phyloP scores from a whole-genome alignment of 2,888 invertebrate species.

The Tinea pellionella region DNA sequence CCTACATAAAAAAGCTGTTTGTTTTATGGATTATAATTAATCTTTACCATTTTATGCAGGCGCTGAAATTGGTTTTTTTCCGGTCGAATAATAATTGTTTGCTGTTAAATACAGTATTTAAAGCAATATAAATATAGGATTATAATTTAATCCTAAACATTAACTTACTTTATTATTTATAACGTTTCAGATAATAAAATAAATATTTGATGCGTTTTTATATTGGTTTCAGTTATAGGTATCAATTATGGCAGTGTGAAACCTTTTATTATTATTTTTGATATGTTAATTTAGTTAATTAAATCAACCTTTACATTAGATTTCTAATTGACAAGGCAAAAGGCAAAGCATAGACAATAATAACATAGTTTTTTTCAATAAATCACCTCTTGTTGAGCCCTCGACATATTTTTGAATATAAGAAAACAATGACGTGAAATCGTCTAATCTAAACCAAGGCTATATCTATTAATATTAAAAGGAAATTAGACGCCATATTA shows the following conservation, averaged over 20 bases:
- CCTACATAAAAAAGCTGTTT: neutral
- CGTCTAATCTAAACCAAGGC: constrained; percentile 53
- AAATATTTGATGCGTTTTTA: no score
- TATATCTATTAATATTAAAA: constrained; percentile 33
- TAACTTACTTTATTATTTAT: no score
- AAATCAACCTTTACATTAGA: neutral
- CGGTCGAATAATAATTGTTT: no score
- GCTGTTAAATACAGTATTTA: no score
- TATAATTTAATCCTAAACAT: no score
- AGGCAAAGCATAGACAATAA: neutral
- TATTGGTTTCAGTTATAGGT: no score
- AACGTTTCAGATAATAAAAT: no score
- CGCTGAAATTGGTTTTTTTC: neutral
- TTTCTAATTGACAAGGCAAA: constrained; percentile 5
- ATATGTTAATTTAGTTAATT: neutral
- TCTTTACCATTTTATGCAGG: neutral
- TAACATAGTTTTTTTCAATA: constrained; percentile 2
- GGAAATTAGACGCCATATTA: constrained; percentile 22
- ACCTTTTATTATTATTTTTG: no score
- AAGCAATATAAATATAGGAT: no score
- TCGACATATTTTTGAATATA: constrained; percentile 62
- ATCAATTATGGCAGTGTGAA: no score
- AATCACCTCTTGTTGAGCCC: constrained; percentile 53
- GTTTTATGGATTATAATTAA: neutral
- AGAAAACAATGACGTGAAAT: constrained; percentile 67